Evolutionary conservation across 2,888 invertebrate genomes (phyloP).

Genomic region (Xestobium rufovillosum): DNA sequence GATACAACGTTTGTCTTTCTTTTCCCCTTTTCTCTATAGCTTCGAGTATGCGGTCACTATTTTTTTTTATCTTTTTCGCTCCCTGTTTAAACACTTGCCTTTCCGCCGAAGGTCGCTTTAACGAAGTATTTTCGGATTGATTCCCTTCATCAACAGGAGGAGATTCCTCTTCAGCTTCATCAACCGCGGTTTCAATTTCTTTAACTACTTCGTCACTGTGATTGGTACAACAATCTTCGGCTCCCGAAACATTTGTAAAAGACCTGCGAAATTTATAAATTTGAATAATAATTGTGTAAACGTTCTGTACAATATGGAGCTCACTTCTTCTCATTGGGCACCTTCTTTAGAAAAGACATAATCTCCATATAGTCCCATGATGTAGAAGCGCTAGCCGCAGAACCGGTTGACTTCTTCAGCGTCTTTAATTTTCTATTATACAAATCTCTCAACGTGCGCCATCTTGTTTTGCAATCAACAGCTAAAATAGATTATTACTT

Average conservation of each 20-base stretch:
- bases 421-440: too few relatives aligned
- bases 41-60: too few relatives aligned
- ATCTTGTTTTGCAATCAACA: too few relatives aligned
- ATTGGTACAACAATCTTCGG: too few relatives aligned
- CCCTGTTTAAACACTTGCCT: conserved; percentile 2
- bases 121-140: conserved; percentile 3
- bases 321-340: conserved; percentile 4
- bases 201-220: too few relatives aligned
- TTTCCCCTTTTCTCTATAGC: conserved; percentile 1
- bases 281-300: conserved; percentile 2
- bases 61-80: conserved; percentile 6
- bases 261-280: conserved; percentile 2
- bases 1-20: background rate
- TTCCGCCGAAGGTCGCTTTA: background rate
- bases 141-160: background rate
- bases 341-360: too few relatives aligned
- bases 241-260: conserved; percentile 7
- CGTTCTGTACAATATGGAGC: conserved; percentile 4
- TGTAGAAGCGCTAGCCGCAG: too few relatives aligned
- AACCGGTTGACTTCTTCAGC: too few relatives aligned
- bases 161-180: conserved; percentile 5
- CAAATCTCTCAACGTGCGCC: too few relatives aligned
- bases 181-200: conserved; percentile 1
- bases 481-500: too few relatives aligned
- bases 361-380: too few relatives aligned